Base-by-base conservation (phyloP, 2,888 invertebrate species). In the Xylophagus ater region DNA sequence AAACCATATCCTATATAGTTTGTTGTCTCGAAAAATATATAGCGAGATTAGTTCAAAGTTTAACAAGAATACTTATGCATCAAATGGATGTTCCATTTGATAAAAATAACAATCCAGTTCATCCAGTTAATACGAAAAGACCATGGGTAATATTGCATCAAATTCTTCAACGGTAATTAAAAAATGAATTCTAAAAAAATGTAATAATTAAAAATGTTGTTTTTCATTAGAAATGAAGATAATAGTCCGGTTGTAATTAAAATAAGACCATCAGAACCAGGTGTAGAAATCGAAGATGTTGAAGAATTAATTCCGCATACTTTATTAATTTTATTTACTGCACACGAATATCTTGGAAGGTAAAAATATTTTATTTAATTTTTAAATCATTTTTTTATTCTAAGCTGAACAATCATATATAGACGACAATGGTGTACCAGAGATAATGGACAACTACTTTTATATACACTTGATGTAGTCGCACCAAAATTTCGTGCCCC, bases 111-210 rank as follows among this genome's bases (percentile, higher is more conserved):
- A 62, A 71, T 20, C 78, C 76, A 45, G 71, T 71, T 55, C 69
- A 75, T 62, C 78, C 81, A 0, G 69, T 87, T 37, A 76, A 78
- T 42, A 76, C 79, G 10, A 74, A 85, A 10, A 62, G 74, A 4
- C 84, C 88, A 4, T 90, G 89, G 89, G 79, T 88, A 41, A 66
- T 92, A 41, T 67, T 92, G 49, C 84, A 89, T 65, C 78, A 78
- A 51, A 72, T 90, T 47, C 66, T 90, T 34, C 74, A 81, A 46
- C 68, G 73, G 70, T 71, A 56, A 54, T 19, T 26, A 12, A 15
- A 5, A 34, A 37, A 34, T 15, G 29, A 31, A 12, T 14, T n/a
- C 10, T 10, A 15, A 19, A n/a, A n/a, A n/a, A 13, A 12, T 39
- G 28, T 34, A 28, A 34, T 35, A 32, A 20, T 21, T 41, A 44